A percentile compares a stretch with the other conserved stretches of the same genome.
phyloP scores from a whole-genome alignment of 2,113 vertebrate species.

The Macheiramphus alcinus region DNA sequence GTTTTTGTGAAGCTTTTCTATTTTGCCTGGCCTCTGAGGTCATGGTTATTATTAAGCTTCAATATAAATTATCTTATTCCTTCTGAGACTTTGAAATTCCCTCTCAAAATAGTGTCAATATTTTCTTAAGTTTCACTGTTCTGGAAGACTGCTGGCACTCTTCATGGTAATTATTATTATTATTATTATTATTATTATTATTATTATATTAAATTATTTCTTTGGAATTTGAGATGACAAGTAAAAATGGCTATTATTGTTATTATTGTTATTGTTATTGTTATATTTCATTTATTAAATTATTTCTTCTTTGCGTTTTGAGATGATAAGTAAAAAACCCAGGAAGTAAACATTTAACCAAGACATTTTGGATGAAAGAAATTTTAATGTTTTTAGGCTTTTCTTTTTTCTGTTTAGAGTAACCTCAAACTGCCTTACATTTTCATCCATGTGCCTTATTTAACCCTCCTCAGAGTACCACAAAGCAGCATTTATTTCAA shows the following conservation, averaged over 20 bases:
- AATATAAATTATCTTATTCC: not conserved
- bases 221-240: not conserved
- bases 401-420: not conserved
- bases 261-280: too few species aligned
- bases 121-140: not conserved
- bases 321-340: not conserved
- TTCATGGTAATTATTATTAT: not conserved
- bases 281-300: not conserved
- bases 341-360: not conserved
- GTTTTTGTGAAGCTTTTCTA: not conserved
- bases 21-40: not conserved
- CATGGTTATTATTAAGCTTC: not conserved
- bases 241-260: not conserved
- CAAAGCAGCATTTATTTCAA: accelerated
- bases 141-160: not conserved
- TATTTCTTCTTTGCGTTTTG: not conserved
- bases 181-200: not conserved
- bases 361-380: not conserved
- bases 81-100: not conserved
- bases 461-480: not conserved
- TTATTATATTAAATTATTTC: not conserved
- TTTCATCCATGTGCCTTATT: not conserved
- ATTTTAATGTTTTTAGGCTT: not conserved
- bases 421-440: not conserved
- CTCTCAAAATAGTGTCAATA: not conserved